A percentile compares a stretch with the other conserved stretches of the same genome.
Evolutionary conservation across 53 echinoderm and acorn worm genomes (phyloP).

Genomic region (Glandiceps talaboti): DNA sequence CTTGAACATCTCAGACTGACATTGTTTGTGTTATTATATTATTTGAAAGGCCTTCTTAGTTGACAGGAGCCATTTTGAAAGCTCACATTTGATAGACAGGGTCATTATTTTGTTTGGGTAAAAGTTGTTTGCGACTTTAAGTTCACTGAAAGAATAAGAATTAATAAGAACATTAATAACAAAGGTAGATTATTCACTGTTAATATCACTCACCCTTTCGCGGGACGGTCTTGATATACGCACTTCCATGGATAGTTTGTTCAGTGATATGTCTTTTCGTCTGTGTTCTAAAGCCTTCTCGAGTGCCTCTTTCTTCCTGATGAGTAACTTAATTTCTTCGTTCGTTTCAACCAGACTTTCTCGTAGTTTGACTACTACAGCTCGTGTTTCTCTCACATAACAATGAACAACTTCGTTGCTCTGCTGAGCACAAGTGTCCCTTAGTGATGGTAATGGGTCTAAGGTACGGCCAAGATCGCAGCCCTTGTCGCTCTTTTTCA

Average conservation of each 20-base stretch:
- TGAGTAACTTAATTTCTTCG: conserved; percentile 90
- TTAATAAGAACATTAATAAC: no score
- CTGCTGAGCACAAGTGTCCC: conserved; percentile 97
- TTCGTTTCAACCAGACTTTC: conserved; percentile 97
- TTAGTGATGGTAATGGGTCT: conserved; percentile 86
- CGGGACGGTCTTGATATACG: conserved; percentile 79
- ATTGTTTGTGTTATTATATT: no score
- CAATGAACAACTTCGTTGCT: conserved; percentile 90
- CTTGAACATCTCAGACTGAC: no score
- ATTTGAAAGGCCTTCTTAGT: no score
- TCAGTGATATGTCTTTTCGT: conserved; percentile 91
- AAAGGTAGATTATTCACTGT: no score
- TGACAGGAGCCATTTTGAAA: no score
- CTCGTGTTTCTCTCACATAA: conserved; percentile 85
- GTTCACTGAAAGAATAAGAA: no score
- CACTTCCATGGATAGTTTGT: conserved; percentile 91
- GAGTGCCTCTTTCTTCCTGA: conserved; percentile 91
- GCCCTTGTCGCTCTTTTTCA: conserved; percentile 68
- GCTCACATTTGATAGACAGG: no score
- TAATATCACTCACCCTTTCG: conserved; percentile 69
- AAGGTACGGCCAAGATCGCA: conserved; percentile 76
- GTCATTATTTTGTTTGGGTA: no score
- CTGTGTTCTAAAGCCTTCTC: conserved; percentile 96
- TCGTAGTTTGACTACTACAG: conserved; percentile 74
- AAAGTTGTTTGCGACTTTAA: no score